Percentiles rank a stretch among this genome's conserved stretches.
phyloP scores from a whole-genome alignment of 2,113 vertebrate genomes.

The Catharus minimus region DNA sequence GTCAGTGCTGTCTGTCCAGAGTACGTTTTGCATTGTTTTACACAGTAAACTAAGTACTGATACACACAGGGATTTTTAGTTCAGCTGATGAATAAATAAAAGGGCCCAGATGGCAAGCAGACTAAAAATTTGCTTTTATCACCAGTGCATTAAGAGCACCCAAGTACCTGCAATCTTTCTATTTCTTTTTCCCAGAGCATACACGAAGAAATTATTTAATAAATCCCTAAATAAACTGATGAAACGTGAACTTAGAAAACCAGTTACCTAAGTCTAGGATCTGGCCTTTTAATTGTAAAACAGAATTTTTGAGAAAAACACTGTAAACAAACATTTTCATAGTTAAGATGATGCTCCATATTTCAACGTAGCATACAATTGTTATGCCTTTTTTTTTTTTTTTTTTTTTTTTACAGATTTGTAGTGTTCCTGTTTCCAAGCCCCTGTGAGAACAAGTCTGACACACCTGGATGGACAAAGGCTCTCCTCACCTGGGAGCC shows the following conservation, averaged over 20 bases:
- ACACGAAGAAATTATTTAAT: neutral
- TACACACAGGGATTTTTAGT: neutral
- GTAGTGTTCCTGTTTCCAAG: neutral
- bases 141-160: neutral
- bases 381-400: neutral
- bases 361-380: neutral
- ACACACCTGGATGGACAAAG: fast-evolving
- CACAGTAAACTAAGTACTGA: neutral
- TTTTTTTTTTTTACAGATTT: neutral
- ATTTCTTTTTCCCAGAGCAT: neutral
- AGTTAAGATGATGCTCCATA: neutral
- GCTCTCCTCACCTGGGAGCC: fast-evolving
- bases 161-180: neutral
- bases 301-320: neutral
- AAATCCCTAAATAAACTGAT: neutral
- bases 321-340: neutral
- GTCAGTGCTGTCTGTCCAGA: neutral
- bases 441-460: neutral
- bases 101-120: neutral
- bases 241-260: neutral
- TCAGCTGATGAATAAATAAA: neutral
- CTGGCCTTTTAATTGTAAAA: neutral
- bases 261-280: neutral
- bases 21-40: neutral
- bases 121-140: neutral